Base-by-base conservation (phyloP, 1,140 invertebrate species). In the Drosophila melanogaster region DNA sequence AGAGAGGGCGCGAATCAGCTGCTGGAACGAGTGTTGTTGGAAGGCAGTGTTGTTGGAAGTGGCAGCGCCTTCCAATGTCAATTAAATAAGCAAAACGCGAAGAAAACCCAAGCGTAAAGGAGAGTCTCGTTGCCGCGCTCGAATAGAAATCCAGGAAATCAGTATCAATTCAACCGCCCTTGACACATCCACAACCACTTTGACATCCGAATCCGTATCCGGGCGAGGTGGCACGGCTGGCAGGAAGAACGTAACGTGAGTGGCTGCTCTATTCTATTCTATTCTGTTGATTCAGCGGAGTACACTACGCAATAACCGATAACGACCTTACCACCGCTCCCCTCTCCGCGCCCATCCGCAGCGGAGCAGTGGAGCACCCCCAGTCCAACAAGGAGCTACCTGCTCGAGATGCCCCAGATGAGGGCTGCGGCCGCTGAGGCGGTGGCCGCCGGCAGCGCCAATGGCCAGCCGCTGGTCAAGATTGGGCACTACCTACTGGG, bases 401-500 rank as follows among this genome's bases (percentile, higher is more conserved):
- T 41, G 74, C 43, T 12, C 33, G 40, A 37, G 4, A 92, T 92
- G 90, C 90, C 90, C 59, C 87, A 91, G 43, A 61, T 72, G 64
- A 79, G 90, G 64, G 76, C 81, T 35, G 85, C 81, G 41, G 80
- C 86, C 62, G 90, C 86, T 49, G 80, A 91, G 37, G 90, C 81
- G 38, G 90, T 78, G 35, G 69, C 77, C 30, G 81, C 67, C 22
- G 77, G 80, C 49, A 75, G 49, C 11, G 56, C 44, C 26, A 83
- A 74, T 10, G 89, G 80, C 0, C 91, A 92, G 81, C 97, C 97
- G 46, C 95, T 97, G 66, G 96, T 98, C 3, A 98, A 98, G 93
- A 98, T 98, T 91, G 97, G 97, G 0, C 97, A 98, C 92, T 98
- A 98, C 91, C 96, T 96, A 26, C 93, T 98, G 33, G 97, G 97